phyloP scores from a whole-genome alignment of 1,140 invertebrate genomes.

The Pemphigus obesinymphae region DNA sequence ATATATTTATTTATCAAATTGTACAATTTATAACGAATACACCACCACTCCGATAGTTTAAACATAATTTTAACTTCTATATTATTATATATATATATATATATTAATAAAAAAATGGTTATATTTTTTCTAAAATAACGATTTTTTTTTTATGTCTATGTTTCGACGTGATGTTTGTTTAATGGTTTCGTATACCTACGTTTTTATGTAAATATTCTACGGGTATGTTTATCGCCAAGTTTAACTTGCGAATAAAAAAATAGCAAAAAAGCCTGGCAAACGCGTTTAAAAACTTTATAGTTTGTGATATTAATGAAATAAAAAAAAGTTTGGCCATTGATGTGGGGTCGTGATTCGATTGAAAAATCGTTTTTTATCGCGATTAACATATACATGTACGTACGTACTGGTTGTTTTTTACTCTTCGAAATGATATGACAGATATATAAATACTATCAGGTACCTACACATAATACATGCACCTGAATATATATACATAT shows the following conservation, averaged over 20 bases:
- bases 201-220: constrained; percentile 10
- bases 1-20: too few relatives aligned
- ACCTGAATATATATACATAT: too few relatives aligned
- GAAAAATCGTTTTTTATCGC: constrained; percentile 1
- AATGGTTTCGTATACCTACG: constrained; percentile 1
- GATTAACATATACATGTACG: neutral
- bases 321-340: neutral
- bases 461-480: too few relatives aligned
- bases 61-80: neutral
- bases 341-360: neutral
- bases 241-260: neutral
- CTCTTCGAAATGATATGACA: too few relatives aligned
- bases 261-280: neutral
- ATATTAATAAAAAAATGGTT: neutral
- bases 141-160: neutral
- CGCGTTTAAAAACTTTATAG: neutral
- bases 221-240: constrained; percentile 2
- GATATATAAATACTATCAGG: too few relatives aligned
- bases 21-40: too few relatives aligned
- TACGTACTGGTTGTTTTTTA: neutral
- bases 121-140: neutral
- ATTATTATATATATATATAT: too few relatives aligned
- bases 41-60: neutral
- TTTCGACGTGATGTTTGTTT: constrained; percentile 11
- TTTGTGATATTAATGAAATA: neutral